Conservation (phyloP, 2,113 vertebrate genomes). For the Chunga burmeisteri region DNA sequence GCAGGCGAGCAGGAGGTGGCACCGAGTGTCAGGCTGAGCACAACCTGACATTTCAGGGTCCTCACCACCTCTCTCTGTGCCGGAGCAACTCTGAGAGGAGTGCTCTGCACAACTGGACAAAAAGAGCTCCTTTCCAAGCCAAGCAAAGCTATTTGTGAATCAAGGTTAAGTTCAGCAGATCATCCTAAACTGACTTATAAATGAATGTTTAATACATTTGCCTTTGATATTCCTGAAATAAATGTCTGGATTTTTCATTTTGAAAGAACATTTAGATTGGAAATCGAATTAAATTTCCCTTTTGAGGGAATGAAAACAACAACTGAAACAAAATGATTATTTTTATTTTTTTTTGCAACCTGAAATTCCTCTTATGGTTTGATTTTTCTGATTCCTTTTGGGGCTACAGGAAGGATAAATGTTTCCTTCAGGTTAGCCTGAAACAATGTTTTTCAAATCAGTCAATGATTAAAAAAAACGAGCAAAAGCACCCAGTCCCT, state of each 20-base stretch:
- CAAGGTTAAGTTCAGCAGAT: background rate
- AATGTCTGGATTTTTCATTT: background rate
- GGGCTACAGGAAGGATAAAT: background rate
- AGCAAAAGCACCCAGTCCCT: background rate
- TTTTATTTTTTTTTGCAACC: background rate
- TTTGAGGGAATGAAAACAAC: background rate
- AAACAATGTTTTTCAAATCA: background rate
- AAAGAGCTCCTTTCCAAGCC: background rate
- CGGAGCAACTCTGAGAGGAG: background rate
- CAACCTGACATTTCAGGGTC: background rate
- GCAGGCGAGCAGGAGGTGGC: background rate
- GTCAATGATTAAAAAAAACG: background rate
- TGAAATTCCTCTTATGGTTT: background rate
- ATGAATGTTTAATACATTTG: background rate
- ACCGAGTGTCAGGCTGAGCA: background rate
- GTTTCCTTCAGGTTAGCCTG: background rate
- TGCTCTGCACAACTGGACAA: fast-evolving
- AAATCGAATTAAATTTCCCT: background rate
- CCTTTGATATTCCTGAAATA: background rate
- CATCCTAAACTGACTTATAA: background rate
- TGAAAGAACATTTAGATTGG: background rate
- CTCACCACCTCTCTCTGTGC: fast-evolving
- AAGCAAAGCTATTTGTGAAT: background rate
- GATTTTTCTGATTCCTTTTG: background rate
- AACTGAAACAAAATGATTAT: background rate